These are phyloP conservation scores for Axinella damicornis DNA, from an alignment of 37 sponge, comb jelly and placozoan species.

Conservation along the genomic window DNA sequence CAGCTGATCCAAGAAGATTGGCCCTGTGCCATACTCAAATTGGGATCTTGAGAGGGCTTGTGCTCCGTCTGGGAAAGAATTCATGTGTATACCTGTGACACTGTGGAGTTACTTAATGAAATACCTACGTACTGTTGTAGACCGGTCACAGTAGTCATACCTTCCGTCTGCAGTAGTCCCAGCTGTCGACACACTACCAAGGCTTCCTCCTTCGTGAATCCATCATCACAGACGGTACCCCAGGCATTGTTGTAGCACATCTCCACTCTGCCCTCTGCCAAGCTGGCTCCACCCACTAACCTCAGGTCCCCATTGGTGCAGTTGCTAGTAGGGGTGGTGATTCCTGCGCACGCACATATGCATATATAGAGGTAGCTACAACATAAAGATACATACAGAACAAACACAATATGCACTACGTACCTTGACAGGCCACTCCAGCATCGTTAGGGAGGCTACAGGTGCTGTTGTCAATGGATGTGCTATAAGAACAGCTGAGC, in stretches of 20 bases:
- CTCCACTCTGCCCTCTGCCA: slow-evolving; percentile 44
- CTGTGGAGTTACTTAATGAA: too few species aligned
- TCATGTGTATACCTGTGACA: too few species aligned
- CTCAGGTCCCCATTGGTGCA: slow-evolving; percentile 31
- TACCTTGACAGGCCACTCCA: too few species aligned
- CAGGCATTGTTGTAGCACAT: slow-evolving; percentile 45
- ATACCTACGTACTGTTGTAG: too few species aligned
- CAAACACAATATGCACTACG: too few species aligned
- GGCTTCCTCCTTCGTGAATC: slow-evolving; percentile 48
- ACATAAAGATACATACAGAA: too few species aligned
- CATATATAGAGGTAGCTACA: too few species aligned
- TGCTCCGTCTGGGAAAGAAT: slow-evolving; percentile 3
- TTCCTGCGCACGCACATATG: too few species aligned
- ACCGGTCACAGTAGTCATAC: too few species aligned
- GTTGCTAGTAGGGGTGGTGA: neutral
- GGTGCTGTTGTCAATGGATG: too few species aligned
- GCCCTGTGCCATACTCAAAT: slow-evolving; percentile 52
- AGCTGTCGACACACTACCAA: slow-evolving; percentile 65
- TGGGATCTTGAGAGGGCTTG: neutral
- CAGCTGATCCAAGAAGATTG: slow-evolving; percentile 31
- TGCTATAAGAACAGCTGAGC: neutral
- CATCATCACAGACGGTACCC: slow-evolving; percentile 68
- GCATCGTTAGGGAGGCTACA: too few species aligned
- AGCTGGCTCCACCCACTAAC: slow-evolving; percentile 40
- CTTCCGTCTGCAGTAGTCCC: neutral